phyloP scores from a whole-genome alignment of 2,888 invertebrate species.

The Eretmocerus hayati region DNA sequence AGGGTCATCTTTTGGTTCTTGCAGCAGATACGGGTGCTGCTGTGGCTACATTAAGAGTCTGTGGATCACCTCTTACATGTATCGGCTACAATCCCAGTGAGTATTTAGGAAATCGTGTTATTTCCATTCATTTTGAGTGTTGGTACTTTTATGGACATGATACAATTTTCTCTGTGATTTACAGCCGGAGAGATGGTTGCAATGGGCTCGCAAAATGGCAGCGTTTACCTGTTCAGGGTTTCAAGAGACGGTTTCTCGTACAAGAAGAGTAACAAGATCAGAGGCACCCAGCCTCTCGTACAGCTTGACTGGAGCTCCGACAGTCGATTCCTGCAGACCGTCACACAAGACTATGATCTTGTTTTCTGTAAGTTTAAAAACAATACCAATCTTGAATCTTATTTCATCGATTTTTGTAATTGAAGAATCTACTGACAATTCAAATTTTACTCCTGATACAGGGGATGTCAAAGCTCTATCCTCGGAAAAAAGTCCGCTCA shows the following conservation, averaged over 20 bases:
- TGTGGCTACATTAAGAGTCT: conserved; percentile 77
- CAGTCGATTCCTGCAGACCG: conserved; percentile 79
- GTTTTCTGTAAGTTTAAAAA: conserved; percentile 67
- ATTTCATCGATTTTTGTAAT: not conserved
- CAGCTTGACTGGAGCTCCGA: conserved; percentile 90
- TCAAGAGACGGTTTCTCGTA: conserved; percentile 85
- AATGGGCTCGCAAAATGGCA: conserved; percentile 86
- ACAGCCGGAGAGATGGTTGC: conserved; percentile 82
- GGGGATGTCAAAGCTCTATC: conserved; percentile 86
- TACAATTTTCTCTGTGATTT: not conserved
- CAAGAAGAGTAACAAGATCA: conserved; percentile 81
- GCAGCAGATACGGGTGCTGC: conserved; percentile 82
- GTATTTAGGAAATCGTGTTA: too few relatives aligned
- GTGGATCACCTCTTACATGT: conserved; percentile 80
- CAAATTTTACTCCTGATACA: conserved; percentile 35
- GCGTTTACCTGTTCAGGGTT: conserved; percentile 74
- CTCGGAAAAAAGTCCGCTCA: conserved; percentile 79
- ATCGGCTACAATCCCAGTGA: conserved; percentile 82
- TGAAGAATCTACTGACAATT: too few relatives aligned
- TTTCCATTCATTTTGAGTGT: too few relatives aligned
- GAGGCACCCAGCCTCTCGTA: conserved; percentile 76
- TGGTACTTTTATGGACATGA: too few relatives aligned
- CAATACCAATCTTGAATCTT: not conserved
- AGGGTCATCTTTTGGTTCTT: conserved; percentile 79
- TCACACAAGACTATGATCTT: conserved; percentile 83